Evolutionary conservation across 2,113 vertebrate genomes (phyloP).

Genomic region (Entelurus aequoreus): DNA sequence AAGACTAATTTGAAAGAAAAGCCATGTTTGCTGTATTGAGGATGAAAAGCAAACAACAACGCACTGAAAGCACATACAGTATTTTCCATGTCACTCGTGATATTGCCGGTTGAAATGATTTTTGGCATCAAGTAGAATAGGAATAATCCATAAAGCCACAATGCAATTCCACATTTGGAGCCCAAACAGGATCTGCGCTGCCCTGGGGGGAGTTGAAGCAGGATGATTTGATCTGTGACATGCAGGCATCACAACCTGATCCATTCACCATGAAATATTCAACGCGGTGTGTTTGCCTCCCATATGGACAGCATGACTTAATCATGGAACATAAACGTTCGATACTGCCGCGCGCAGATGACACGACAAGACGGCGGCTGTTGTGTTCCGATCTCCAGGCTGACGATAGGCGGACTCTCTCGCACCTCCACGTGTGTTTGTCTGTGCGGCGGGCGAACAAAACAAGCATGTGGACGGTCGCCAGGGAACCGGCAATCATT

Average conservation of each 20-base stretch:
- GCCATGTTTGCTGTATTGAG: not conserved
- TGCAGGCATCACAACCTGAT: not conserved
- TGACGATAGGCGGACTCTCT: not conserved
- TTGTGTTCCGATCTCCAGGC: too few relatives aligned
- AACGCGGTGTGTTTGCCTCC: not conserved
- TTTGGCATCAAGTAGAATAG: not conserved
- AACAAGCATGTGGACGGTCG: not conserved
- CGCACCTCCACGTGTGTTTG: not conserved
- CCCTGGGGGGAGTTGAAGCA: not conserved
- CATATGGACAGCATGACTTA: not conserved
- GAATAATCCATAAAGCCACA: not conserved
- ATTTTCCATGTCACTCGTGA: too few relatives aligned
- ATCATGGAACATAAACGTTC: not conserved
- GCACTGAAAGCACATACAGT: too few relatives aligned
- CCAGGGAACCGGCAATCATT: not conserved
- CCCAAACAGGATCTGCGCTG: not conserved
- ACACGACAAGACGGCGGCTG: not conserved
- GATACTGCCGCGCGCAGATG: not conserved
- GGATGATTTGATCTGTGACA: not conserved
- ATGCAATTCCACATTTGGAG: not conserved
- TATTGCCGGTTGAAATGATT: not conserved
- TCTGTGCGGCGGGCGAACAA: not conserved
- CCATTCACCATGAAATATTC: conserved; percentile 9
- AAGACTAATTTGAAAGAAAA: not conserved
- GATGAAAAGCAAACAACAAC: not conserved